Percentiles rank a stretch among this genome's conserved stretches.
These are phyloP conservation scores for Hemicentrotus pulcherrimus DNA, from an alignment of 35 echinoderm and acorn worm species.

Conservation along the genomic window DNA sequence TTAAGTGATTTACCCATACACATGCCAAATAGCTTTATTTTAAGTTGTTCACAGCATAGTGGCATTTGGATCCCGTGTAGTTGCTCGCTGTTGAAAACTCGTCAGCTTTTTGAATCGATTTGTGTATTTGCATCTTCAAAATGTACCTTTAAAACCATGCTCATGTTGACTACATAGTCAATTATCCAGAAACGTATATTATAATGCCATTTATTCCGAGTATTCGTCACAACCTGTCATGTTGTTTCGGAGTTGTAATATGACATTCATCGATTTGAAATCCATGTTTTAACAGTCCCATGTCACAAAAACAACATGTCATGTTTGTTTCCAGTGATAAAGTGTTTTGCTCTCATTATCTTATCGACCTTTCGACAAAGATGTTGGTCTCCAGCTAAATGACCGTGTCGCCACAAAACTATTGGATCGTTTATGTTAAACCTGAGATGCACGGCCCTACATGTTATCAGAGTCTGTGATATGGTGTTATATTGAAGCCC, in stretches of 20 bases:
- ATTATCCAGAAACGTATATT: too few species aligned
- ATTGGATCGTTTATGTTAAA: background rate
- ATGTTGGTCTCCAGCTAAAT: background rate
- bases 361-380: background rate
- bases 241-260: background rate
- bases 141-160: too few species aligned
- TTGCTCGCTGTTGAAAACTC: background rate
- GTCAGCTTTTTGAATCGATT: background rate
- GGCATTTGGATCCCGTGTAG: background rate
- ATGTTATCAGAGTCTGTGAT: too few species aligned
- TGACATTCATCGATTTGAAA: background rate
- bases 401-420: background rate
- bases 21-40: too few species aligned
- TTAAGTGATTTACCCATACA: too few species aligned
- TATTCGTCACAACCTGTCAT: background rate
- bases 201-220: background rate
- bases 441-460: too few species aligned
- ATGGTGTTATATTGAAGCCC: too few species aligned
- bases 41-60: too few species aligned
- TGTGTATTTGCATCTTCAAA: too few species aligned
- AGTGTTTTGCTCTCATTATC: background rate
- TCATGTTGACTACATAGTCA: too few species aligned
- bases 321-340: background rate
- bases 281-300: background rate
- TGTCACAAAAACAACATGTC: background rate